Base-by-base conservation (phyloP, 2,113 vertebrate species). In the Patagioenas fasciata region DNA sequence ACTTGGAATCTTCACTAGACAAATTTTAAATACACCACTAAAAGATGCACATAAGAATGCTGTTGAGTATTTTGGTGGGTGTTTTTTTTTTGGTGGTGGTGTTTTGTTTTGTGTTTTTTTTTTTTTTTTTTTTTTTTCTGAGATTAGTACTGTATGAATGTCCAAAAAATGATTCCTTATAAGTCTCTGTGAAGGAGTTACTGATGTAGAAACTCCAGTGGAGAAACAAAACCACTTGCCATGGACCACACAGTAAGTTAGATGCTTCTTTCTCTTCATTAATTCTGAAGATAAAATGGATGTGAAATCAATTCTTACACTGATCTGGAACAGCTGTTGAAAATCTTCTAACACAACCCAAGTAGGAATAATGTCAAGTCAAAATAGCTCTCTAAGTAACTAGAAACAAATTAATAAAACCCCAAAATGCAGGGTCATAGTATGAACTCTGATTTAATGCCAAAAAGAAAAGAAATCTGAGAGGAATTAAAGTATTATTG, bases 261-360 rank as follows among this genome's bases (percentile, higher is more conserved):
- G 51, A n/a, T 85, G 66, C 16, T 85, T 67, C 77, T 64, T 70
- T 29, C 54, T 82, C 71, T 88, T 87, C 62, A 53, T 70, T 93
- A 88, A 91, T 91, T 91, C 38, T 10, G 29, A 57, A 75, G 84
- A 87, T 79, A 84, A 82, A 85, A 74, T 72, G 87, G 79, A 88
- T 91, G 74, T 94, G 93, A 92, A 94, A 92, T 80, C 20, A 91
- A 54, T 88, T 88, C 60, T 91, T 96, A 75, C 31, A 77, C 47
- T 62, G 61, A 80, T 92, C 47, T 91, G 85, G 42, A 94, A 85
- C 73, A 91, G 70, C 86, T 73, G 85, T 66, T 23, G 18, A 90
- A 80, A 50, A 34, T 57, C 73, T 72, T 94, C 77, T 61, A 92
- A 51, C 54, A 74, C 38, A 84, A 89, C 15, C 50, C 66, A 93